Evolutionary conservation across 2,888 invertebrate species (phyloP).

Genomic region (Drosophila prolongata): DNA sequence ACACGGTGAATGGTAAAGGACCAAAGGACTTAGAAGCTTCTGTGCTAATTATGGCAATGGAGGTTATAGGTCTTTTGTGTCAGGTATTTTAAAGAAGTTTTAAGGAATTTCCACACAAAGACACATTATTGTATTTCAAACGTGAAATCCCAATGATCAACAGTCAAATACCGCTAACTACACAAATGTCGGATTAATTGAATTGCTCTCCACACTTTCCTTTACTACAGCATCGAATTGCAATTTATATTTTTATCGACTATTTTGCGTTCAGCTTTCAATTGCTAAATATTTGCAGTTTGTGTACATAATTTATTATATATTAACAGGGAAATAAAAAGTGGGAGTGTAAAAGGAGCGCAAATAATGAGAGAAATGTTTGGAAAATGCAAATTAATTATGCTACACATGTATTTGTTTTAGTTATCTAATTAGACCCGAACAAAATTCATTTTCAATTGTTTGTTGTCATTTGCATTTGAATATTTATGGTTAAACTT

Average conservation of each 20-base stretch:
- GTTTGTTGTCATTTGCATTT: slow-evolving; percentile 46
- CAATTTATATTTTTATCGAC: slow-evolving; percentile 31
- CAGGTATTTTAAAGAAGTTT: neutral
- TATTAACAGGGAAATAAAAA: slow-evolving; percentile 31
- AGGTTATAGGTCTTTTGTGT: neutral
- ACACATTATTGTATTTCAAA: neutral
- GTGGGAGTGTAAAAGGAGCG: neutral
- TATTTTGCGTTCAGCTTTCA: slow-evolving; percentile 23
- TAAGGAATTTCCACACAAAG: neutral
- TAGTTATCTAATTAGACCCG: slow-evolving; percentile 61
- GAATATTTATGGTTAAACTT: slow-evolving; percentile 35
- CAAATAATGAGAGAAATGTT: slow-evolving; percentile 23
- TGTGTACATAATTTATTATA: slow-evolving; percentile 36
- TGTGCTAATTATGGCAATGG: slow-evolving; percentile 15
- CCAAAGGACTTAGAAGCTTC: slow-evolving; percentile 26
- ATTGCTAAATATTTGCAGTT: slow-evolving; percentile 65
- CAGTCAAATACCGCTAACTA: slow-evolving; percentile 7
- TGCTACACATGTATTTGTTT: slow-evolving; percentile 58
- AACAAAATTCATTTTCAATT: slow-evolving; percentile 41
- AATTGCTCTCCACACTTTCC: slow-evolving; percentile 13
- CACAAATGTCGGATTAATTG: slow-evolving; percentile 35
- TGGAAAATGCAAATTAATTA: slow-evolving; percentile 70
- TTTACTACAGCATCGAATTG: slow-evolving; percentile 22
- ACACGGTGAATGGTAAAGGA: slow-evolving; percentile 6
- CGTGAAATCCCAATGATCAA: neutral